These are phyloP conservation scores for Pachyseris speciosa DNA, from an alignment of 64 coral and sea anemone species.

Conservation along the genomic window DNA sequence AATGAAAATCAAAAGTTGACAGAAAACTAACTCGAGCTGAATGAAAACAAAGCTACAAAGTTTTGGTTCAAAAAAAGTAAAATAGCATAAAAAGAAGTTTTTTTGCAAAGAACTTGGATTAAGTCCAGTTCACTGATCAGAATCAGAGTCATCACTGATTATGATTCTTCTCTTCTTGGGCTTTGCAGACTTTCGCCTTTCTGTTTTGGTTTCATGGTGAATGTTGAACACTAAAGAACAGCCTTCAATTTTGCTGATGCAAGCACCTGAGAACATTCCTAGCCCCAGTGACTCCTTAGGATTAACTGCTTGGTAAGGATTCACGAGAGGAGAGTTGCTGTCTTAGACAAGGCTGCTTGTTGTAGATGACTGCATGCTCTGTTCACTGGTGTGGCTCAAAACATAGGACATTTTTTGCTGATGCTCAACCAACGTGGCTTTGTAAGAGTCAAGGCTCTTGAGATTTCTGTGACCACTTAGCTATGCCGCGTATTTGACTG, in stretches of 20 bases:
- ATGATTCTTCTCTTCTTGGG: conserved; percentile 16
- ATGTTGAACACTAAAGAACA: not conserved
- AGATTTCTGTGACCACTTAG: conserved; percentile 12
- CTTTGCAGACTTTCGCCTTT: not conserved
- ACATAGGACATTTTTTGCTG: too few species aligned
- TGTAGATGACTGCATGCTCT: too few species aligned
- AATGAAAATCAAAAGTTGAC: not conserved
- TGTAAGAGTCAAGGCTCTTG: not conserved
- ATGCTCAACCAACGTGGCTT: not conserved
- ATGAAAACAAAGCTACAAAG: not conserved
- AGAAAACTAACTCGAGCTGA: not conserved
- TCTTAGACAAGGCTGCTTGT: too few species aligned
- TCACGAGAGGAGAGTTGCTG: too few species aligned
- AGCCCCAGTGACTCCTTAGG: too few species aligned
- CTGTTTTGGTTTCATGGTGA: not conserved
- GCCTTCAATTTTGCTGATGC: conserved; percentile 1
- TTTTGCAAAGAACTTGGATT: not conserved
- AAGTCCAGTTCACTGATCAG: not conserved
- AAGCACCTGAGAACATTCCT: not conserved
- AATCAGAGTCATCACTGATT: not conserved
- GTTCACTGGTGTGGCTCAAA: too few species aligned
- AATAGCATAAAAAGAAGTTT: too few species aligned
- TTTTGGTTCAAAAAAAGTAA: not conserved
- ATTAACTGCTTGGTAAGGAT: too few species aligned
- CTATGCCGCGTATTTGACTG: not conserved